These are phyloP conservation scores for Callimorpha dominula DNA, from an alignment of 2,888 invertebrate genomes.

Conservation along the genomic window DNA sequence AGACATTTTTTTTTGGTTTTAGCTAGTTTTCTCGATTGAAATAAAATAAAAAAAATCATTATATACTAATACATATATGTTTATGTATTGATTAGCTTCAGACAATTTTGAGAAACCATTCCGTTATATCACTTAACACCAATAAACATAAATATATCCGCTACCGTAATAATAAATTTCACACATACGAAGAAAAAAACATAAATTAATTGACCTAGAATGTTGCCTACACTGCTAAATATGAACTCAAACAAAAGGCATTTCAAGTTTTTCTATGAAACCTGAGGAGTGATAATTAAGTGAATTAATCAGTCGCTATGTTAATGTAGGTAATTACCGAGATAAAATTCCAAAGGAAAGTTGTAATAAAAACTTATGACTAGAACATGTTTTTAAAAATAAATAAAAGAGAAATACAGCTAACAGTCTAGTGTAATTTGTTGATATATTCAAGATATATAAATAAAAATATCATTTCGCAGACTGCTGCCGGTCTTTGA, in stretches of 20 bases:
- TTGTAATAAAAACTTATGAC: conserved; percentile 33
- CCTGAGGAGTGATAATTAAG: conserved; percentile 35
- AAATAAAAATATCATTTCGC: conserved; percentile 25
- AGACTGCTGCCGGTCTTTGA: conserved; percentile 37
- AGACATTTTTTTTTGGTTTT: conserved; percentile 33
- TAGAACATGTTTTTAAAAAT: conserved; percentile 25
- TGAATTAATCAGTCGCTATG: conserved; percentile 48
- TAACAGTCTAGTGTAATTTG: conserved; percentile 23
- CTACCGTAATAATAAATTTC: conserved; percentile 13
- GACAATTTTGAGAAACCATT: not conserved
- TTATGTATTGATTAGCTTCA: not conserved
- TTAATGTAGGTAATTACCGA: conserved; percentile 40
- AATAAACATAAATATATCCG: conserved; percentile 15
- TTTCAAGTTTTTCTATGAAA: conserved; percentile 30
- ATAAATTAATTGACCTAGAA: conserved; percentile 18
- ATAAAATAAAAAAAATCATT: not conserved
- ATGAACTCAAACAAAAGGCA: conserved; percentile 28
- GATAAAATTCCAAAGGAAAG: conserved; percentile 47
- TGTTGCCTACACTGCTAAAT: conserved; percentile 16
- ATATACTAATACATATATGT: not conserved
- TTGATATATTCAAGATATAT: conserved; percentile 15
- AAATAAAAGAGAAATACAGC: conserved; percentile 31
- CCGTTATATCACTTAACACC: conserved; percentile 23
- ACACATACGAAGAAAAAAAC: conserved; percentile 11
- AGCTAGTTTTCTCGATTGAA: conserved; percentile 1